A percentile compares a stretch with the other conserved stretches of the same genome.
phyloP scores from a whole-genome alignment of 2,113 vertebrate genomes.

The Eidolon helvum region DNA sequence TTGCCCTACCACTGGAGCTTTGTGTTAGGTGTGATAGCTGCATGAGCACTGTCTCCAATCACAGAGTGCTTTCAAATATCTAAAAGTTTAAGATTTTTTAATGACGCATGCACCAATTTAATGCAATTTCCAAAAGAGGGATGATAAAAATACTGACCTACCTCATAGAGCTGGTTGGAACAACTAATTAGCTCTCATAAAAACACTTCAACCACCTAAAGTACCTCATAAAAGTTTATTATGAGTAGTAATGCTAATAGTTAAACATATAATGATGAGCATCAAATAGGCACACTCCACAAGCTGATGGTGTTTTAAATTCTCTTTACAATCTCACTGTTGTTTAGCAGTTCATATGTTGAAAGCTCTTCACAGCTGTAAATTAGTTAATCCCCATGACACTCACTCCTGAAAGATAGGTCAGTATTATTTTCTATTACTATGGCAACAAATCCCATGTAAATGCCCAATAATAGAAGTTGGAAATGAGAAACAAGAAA shows the following conservation, averaged over 20 bases:
- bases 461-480: slow-evolving; percentile 56
- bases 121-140: slow-evolving; percentile 65
- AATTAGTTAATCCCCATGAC: slow-evolving; percentile 71
- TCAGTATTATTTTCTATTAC: slow-evolving; percentile 74
- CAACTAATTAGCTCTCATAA: slow-evolving; percentile 78
- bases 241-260: slow-evolving; percentile 75
- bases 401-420: slow-evolving; percentile 70
- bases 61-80: slow-evolving; percentile 51
- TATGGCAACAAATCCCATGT: slow-evolving; percentile 71
- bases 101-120: slow-evolving; percentile 64
- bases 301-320: slow-evolving; percentile 69
- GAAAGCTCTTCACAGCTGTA: slow-evolving; percentile 74
- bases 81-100: slow-evolving; percentile 56
- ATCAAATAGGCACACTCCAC: slow-evolving; percentile 58
- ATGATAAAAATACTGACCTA: slow-evolving; percentile 74
- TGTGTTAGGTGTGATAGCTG: background rate
- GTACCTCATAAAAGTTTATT: slow-evolving; percentile 79
- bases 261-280: slow-evolving; percentile 75
- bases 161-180: slow-evolving; percentile 62
- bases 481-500: slow-evolving; percentile 63
- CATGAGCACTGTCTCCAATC: background rate
- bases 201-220: slow-evolving; percentile 76
- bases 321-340: slow-evolving; percentile 60
- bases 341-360: slow-evolving; percentile 64
- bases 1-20: background rate